Evolutionary conservation across 2,113 vertebrate genomes (phyloP).

Genomic region (Euleptes europaea): DNA sequence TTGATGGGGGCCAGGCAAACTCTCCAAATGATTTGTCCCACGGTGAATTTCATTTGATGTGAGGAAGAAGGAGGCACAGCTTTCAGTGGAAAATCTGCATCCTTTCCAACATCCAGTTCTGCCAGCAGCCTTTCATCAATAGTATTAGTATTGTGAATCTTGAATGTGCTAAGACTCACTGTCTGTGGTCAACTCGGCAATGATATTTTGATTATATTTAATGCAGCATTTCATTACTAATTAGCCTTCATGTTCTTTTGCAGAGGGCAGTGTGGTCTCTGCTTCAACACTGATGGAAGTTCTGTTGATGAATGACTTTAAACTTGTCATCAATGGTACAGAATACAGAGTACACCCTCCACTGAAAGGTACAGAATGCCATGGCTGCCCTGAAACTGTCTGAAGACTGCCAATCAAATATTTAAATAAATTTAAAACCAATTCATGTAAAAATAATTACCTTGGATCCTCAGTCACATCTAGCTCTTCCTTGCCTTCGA

Average conservation of each 20-base stretch:
- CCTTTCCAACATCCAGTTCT: too few relatives aligned
- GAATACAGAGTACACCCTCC: slow-evolving; percentile 76
- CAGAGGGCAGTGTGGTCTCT: slow-evolving; percentile 85
- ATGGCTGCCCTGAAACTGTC: not conserved
- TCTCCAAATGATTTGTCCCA: not conserved
- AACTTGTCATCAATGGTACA: slow-evolving; percentile 82
- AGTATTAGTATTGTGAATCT: not conserved
- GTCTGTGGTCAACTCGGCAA: not conserved
- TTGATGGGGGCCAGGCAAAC: not conserved
- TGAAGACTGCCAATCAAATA: not conserved
- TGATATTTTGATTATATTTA: not conserved
- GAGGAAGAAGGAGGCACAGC: not conserved
- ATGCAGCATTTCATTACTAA: not conserved
- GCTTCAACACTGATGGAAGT: slow-evolving; percentile 78
- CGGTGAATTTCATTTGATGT: too few relatives aligned
- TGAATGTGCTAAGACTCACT: not conserved
- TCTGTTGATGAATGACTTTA: slow-evolving; percentile 86
- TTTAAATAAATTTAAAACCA: not conserved
- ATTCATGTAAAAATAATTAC: too few relatives aligned
- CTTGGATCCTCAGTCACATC: not conserved
- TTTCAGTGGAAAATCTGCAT: too few relatives aligned
- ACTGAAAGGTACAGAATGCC: slow-evolving; percentile 74
- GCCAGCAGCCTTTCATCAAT: not conserved
- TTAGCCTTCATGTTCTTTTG: slow-evolving; percentile 15
- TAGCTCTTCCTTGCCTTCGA: not conserved